Conservation (phyloP, 2,797 vertebrate species). For the Distichodus sexfasciatus region DNA sequence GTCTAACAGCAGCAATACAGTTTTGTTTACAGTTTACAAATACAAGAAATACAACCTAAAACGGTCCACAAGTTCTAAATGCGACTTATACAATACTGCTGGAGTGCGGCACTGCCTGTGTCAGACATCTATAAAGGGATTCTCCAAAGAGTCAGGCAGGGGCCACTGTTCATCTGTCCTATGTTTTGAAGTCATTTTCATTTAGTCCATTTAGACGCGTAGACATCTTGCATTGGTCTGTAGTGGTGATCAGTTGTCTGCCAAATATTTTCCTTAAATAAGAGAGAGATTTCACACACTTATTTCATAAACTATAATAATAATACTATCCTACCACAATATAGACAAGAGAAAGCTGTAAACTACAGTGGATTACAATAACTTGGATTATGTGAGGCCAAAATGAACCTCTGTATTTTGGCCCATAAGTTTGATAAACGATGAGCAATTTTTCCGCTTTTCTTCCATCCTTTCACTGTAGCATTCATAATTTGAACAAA, state of each 20-base stretch:
- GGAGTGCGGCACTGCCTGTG: slow-evolving; percentile 77
- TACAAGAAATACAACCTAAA: slow-evolving; percentile 96
- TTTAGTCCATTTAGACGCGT: slow-evolving; percentile 53
- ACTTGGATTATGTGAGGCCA: too few species aligned
- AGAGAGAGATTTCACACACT: slow-evolving; percentile 10
- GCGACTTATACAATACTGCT: slow-evolving; percentile 91
- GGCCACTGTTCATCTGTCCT: slow-evolving; percentile 58
- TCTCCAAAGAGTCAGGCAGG: slow-evolving; percentile 46
- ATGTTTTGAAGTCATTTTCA: slow-evolving; percentile 30
- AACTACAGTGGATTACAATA: too few species aligned
- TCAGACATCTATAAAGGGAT: slow-evolving; percentile 72
- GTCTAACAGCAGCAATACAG: slow-evolving; percentile 77
- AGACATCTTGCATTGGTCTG: slow-evolving; percentile 53
- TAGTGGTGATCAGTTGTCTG: slow-evolving; percentile 83
- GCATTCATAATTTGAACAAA: too few species aligned
- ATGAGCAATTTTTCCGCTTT: too few species aligned
- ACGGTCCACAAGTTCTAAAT: slow-evolving; percentile 78
- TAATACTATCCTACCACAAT: too few species aligned
- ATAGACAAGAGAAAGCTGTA: too few species aligned
- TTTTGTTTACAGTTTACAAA: slow-evolving; percentile 85
- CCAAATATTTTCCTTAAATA: slow-evolving; percentile 93
- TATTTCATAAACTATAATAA: too few species aligned
- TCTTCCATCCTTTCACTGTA: too few species aligned
- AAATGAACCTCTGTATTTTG: too few species aligned
- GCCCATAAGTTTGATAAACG: too few species aligned